phyloP scores from a whole-genome alignment of 2,888 invertebrate species.

The Graphium colonna region DNA sequence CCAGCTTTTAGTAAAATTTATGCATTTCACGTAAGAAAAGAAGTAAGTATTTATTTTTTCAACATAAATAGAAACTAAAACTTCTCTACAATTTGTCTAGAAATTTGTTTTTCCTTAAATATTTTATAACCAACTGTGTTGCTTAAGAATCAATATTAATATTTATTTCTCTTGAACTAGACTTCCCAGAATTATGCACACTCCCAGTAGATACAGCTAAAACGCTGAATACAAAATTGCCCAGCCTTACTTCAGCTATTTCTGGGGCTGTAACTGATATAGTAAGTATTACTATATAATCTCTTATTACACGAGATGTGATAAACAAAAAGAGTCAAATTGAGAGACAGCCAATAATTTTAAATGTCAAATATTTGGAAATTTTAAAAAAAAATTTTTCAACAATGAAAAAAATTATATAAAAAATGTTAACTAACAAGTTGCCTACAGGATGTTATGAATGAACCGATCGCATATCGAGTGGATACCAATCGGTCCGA shows the following conservation, averaged over 20 bases:
- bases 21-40: too few species aligned
- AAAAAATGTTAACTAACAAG: neutral
- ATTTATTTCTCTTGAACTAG: too few species aligned
- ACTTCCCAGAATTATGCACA: conserved; percentile 35
- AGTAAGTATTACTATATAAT: conserved; percentile 33
- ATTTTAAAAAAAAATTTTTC: too few species aligned
- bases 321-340: neutral
- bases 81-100: too few species aligned
- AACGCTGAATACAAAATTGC: conserved; percentile 34
- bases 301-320: neutral
- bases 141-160: too few species aligned
- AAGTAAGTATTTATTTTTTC: too few species aligned
- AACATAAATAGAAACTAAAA: too few species aligned
- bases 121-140: too few species aligned
- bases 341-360: neutral
- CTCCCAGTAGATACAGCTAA: conserved; percentile 37
- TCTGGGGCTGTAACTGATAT: conserved; percentile 45
- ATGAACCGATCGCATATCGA: conserved; percentile 50
- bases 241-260: conserved; percentile 31
- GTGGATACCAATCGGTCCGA: conserved; percentile 42
- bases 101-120: too few species aligned
- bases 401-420: too few species aligned
- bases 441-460: conserved; percentile 49
- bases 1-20: too few species aligned
- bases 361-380: neutral